A percentile compares a stretch with the other conserved stretches of the same genome.
Evolutionary conservation across 2,113 vertebrate species (phyloP).

Genomic region (Aphelocoma coerulescens): DNA sequence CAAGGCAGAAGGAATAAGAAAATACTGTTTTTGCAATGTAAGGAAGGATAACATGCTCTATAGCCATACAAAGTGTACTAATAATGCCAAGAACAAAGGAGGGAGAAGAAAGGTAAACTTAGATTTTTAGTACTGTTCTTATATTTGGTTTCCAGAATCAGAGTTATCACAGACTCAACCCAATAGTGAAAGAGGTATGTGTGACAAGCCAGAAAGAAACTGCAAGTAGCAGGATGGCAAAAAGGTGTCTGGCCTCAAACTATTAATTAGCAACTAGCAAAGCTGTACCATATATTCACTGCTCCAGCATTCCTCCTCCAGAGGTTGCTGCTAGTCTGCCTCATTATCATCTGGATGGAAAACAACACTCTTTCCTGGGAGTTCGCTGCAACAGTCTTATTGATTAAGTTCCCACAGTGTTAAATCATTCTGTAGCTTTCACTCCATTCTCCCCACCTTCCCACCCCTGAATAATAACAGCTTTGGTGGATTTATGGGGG

Average conservation of each 20-base stretch:
- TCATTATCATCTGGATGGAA: conserved; percentile 81
- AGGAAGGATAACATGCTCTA: conserved; percentile 31
- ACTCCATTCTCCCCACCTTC: conserved; percentile 70
- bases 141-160: conserved; percentile 61
- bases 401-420: conserved; percentile 82
- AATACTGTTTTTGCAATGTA: not conserved
- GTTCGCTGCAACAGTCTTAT: conserved; percentile 73
- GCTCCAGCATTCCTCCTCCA: conserved; percentile 72
- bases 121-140: conserved; percentile 56
- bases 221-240: conserved; percentile 60
- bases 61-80: conserved; percentile 46
- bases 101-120: conserved; percentile 51
- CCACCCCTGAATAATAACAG: conserved; percentile 77
- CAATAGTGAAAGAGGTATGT: conserved; percentile 50
- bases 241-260: conserved; percentile 68
- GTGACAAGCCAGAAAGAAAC: conserved; percentile 65
- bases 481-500: conserved; percentile 72
- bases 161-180: conserved; percentile 55
- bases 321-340: conserved; percentile 75
- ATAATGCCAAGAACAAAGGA: conserved; percentile 53
- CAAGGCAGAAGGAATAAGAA: not conserved
- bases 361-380: conserved; percentile 78
- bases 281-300: conserved; percentile 65
- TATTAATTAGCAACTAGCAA: conserved; percentile 78
- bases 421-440: conserved; percentile 80